phyloP scores from a whole-genome alignment of 2,113 vertebrate genomes.

The Agelaius tricolor region DNA sequence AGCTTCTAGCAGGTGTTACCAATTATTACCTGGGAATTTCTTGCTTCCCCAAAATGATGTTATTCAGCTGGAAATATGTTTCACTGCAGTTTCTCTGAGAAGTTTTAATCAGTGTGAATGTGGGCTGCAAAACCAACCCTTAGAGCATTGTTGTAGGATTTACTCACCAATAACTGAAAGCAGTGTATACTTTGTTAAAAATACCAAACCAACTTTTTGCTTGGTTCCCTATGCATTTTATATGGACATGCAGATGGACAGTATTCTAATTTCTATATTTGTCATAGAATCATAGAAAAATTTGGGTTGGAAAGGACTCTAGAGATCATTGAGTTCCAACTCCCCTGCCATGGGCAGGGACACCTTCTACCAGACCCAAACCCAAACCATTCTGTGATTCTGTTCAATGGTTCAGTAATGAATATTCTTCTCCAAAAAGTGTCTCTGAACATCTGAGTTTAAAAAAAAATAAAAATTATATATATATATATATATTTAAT shows the following conservation, averaged over 20 bases:
- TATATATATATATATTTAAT: neutral
- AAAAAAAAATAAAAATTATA: neutral
- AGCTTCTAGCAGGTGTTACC: neutral
- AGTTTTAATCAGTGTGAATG: neutral
- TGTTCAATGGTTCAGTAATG: neutral
- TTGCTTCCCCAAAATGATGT: neutral
- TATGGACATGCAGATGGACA: neutral
- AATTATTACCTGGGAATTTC: neutral
- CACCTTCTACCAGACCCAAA: neutral
- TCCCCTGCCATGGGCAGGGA: neutral
- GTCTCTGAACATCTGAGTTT: neutral
- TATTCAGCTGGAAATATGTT: neutral
- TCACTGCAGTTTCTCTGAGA: neutral
- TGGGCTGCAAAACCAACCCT: neutral
- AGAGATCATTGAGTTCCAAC: fast-evolving
- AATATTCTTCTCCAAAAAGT: neutral
- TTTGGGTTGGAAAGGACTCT: neutral
- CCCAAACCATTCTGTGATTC: neutral
- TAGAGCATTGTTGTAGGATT: neutral
- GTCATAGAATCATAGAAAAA: neutral
- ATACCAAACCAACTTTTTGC: neutral
- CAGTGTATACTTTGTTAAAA: neutral
- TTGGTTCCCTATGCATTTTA: neutral
- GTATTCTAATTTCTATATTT: neutral
- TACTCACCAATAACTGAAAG: neutral